A percentile compares a stretch with the other conserved stretches of the same genome.
phyloP scores from a whole-genome alignment of 2,888 invertebrate species.

The Drosophila suboccidentalis region DNA sequence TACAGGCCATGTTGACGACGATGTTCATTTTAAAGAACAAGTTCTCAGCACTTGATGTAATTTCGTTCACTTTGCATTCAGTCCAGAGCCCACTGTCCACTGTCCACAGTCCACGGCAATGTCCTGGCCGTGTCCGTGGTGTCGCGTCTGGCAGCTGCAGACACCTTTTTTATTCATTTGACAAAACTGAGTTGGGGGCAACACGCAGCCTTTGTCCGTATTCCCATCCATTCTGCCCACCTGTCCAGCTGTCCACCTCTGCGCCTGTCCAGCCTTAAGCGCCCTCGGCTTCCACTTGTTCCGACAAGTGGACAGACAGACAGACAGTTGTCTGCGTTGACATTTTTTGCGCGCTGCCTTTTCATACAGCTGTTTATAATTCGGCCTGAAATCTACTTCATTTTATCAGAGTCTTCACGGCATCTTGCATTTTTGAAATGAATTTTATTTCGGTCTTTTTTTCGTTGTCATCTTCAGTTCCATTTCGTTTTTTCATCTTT shows the following conservation, averaged over 20 bases:
- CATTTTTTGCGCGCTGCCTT: slow-evolving; percentile 45
- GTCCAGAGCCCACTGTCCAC: neutral
- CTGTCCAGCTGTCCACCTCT: slow-evolving; percentile 3
- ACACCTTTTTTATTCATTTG: slow-evolving; percentile 71
- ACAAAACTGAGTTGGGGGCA: slow-evolving; percentile 59
- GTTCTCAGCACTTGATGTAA: slow-evolving; percentile 57
- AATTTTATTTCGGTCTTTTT: slow-evolving; percentile 48
- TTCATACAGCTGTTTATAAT: slow-evolving; percentile 68
- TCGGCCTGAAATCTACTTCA: slow-evolving; percentile 73
- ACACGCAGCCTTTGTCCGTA: slow-evolving; percentile 35
- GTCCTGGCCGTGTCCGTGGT: slow-evolving; percentile 23
- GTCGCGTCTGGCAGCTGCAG: slow-evolving; percentile 24
- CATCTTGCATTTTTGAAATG: slow-evolving; percentile 76
- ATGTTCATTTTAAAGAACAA: slow-evolving; percentile 42
- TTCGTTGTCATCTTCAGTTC: slow-evolving; percentile 67
- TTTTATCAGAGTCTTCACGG: slow-evolving; percentile 78
- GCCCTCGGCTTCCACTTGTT: slow-evolving; percentile 28
- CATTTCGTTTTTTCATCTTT: slow-evolving; percentile 51
- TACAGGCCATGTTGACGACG: slow-evolving; percentile 23
- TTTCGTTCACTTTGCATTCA: slow-evolving; percentile 57
- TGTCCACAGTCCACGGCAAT: slow-evolving; percentile 32
- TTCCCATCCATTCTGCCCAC: neutral
- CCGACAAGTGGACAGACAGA: slow-evolving; percentile 42
- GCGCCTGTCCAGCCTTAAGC: slow-evolving; percentile 6
- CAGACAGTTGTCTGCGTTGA: slow-evolving; percentile 49